Percentiles rank a stretch among this genome's conserved stretches.
Conservation (phyloP, 1,140 invertebrate genomes). For the Heliconius melpomene region DNA sequence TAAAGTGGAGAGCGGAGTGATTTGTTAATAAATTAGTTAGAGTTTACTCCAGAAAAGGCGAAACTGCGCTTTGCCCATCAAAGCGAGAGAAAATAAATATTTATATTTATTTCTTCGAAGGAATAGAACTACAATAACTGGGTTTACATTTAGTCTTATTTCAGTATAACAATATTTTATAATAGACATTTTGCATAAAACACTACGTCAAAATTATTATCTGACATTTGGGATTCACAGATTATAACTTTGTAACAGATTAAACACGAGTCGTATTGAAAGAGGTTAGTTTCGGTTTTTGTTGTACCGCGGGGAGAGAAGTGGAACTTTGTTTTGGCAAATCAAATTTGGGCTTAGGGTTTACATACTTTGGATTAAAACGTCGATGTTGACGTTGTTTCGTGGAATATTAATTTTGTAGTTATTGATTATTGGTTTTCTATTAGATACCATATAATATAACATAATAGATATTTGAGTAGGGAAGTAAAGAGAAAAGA, state of each 20-base stretch:
- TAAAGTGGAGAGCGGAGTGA: too few species aligned
- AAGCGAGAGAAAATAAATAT: too few species aligned
- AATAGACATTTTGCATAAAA: background rate
- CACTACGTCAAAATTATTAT: background rate
- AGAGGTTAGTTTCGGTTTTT: slow-evolving; percentile 28
- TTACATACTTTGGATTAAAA: slow-evolving; percentile 28
- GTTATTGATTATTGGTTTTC: slow-evolving; percentile 11
- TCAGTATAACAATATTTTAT: background rate
- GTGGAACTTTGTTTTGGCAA: slow-evolving; percentile 28
- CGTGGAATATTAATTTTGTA: slow-evolving; percentile 18
- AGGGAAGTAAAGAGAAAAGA: too few species aligned
- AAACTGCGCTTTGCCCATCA: too few species aligned
- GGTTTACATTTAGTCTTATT: background rate
- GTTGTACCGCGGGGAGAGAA: slow-evolving; percentile 18
- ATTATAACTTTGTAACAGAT: slow-evolving; percentile 41
- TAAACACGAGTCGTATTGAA: slow-evolving; percentile 36
- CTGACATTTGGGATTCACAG: slow-evolving; percentile 39
- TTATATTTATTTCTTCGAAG: too few species aligned
- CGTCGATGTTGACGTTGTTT: slow-evolving; percentile 17
- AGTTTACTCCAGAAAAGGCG: too few species aligned
- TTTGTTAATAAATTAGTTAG: too few species aligned
- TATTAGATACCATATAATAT: background rate
- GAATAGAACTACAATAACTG: too few species aligned
- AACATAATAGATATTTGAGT: background rate
- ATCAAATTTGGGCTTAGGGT: slow-evolving; percentile 14